phyloP scores from a whole-genome alignment of 2,113 vertebrate species.

The Python bivittatus region DNA sequence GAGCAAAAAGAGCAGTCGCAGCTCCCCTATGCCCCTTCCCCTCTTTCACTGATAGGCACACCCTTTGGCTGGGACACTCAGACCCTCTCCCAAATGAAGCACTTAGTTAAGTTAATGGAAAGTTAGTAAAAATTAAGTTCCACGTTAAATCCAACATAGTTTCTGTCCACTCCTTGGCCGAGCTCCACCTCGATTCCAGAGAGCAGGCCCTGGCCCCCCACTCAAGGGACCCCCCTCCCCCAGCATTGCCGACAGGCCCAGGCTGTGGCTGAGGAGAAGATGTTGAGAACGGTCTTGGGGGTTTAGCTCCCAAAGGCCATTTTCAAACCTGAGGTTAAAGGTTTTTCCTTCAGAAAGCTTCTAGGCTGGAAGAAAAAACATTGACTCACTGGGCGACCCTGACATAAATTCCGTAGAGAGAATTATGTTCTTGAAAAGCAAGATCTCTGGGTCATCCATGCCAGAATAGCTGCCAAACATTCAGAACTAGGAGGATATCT shows the following conservation, averaged over 20 bases:
- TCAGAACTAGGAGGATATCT: background rate
- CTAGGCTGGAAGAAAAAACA: background rate
- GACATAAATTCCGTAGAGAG: background rate
- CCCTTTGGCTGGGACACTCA: background rate
- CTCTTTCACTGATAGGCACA: background rate
- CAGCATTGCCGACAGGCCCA: background rate
- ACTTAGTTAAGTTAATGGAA: background rate
- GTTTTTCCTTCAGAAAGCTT: background rate
- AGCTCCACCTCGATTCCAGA: background rate
- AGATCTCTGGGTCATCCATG: background rate
- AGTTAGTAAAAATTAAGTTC: too few species aligned
- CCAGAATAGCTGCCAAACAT: background rate
- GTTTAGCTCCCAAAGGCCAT: too few species aligned
- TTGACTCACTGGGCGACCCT: background rate
- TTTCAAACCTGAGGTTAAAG: background rate
- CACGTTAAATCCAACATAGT: too few species aligned
- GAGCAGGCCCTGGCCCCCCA: background rate
- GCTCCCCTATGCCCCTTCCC: background rate
- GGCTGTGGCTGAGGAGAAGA: background rate
- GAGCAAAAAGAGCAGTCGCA: background rate
- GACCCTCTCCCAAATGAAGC: background rate
- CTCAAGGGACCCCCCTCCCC: background rate
- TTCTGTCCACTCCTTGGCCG: background rate
- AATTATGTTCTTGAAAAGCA: fast-evolving
- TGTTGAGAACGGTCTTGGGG: background rate